Evolutionary conservation across 2,888 invertebrate species (phyloP).

Genomic region (Allacma fusca): DNA sequence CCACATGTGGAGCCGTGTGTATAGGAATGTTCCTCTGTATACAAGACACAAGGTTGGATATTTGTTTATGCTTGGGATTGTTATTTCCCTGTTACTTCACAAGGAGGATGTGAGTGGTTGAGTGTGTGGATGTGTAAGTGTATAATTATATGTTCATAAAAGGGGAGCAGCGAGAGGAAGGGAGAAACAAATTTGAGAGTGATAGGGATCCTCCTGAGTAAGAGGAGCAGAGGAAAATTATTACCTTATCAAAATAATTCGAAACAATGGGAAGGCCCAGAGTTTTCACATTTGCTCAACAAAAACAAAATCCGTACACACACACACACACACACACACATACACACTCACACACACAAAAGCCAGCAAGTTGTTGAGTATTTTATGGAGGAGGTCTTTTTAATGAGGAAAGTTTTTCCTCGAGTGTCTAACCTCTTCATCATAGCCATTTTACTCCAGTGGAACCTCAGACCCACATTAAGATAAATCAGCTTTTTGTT

Average conservation of each 20-base stretch:
- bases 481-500: not conserved
- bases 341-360: not conserved
- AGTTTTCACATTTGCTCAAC: not conserved
- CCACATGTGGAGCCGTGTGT: no score
- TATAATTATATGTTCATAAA: no score
- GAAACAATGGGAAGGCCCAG: not conserved
- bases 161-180: not conserved
- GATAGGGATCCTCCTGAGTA: conserved; percentile 9
- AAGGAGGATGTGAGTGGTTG: no score
- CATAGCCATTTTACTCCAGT: not conserved
- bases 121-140: no score
- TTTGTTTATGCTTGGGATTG: no score
- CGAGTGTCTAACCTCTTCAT: conserved; percentile 7
- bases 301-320: no score
- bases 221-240: not conserved
- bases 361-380: not conserved
- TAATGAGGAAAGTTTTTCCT: conserved; percentile 11
- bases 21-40: no score
- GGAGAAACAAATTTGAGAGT: not conserved
- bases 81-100: no score
- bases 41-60: no score
- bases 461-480: not conserved
- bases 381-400: conserved; percentile 4
- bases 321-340: not conserved
- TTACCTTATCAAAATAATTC: conserved; percentile 16